Evolutionary conservation across 2,113 vertebrate genomes (phyloP).

Genomic region (Ochotona curzoniae): DNA sequence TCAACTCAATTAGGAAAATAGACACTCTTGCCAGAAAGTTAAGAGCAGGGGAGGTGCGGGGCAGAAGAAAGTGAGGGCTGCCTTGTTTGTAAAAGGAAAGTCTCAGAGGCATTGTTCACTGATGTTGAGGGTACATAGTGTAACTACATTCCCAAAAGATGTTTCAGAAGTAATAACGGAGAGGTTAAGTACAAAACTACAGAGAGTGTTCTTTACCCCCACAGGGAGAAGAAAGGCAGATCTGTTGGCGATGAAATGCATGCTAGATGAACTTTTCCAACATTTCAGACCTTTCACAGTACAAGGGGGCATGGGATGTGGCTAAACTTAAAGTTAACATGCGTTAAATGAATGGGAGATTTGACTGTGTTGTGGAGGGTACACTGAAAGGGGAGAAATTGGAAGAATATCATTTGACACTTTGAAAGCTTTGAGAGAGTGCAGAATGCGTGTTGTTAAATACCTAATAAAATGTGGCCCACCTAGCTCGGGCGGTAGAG

Average conservation of each 20-base stretch:
- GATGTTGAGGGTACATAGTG: neutral
- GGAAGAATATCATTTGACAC: neutral
- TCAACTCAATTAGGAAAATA: neutral
- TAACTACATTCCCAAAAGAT: too few species aligned
- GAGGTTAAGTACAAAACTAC: neutral
- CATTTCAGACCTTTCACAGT: neutral
- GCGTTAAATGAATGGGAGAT: neutral
- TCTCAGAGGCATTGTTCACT: too few species aligned
- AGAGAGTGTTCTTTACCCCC: neutral
- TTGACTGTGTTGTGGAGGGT: neutral
- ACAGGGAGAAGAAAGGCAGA: neutral
- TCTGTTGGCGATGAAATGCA: neutral
- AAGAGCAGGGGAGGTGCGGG: too few species aligned
- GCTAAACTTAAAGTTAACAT: neutral
- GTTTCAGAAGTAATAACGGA: neutral
- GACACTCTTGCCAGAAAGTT: neutral
- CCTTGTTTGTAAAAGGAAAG: neutral
- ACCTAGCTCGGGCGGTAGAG: too few species aligned
- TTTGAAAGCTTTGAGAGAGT: neutral
- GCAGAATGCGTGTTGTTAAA: neutral
- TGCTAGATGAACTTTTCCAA: neutral
- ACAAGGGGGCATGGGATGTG: too few species aligned
- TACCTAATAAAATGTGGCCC: too few species aligned
- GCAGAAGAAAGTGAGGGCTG: too few species aligned
- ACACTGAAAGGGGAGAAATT: neutral